Evolutionary conservation across 2,797 vertebrate genomes (phyloP).

Genomic region (Falco columbarius): DNA sequence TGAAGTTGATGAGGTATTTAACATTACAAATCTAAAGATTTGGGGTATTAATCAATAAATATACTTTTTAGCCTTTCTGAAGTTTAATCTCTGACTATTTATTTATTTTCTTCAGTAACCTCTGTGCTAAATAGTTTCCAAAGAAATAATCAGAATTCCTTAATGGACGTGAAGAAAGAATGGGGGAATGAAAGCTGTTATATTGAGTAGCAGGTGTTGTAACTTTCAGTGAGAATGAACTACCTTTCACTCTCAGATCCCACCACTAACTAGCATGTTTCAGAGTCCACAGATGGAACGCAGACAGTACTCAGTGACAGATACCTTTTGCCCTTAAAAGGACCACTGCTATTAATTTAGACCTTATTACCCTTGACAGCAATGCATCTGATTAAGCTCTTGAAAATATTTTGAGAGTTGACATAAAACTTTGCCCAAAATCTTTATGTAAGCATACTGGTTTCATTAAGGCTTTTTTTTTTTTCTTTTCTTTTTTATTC

Average conservation of each 20-base stretch:
- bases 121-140: not conserved
- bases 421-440: not conserved
- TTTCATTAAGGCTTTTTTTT: not conserved
- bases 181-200: accelerated
- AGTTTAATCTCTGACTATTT: not conserved
- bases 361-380: not conserved
- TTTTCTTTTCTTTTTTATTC: not conserved
- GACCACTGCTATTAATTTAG: not conserved
- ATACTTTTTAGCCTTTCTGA: not conserved
- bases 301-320: not conserved
- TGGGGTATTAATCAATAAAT: not conserved
- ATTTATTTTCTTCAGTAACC: not conserved
- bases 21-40: not conserved
- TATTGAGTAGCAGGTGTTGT: not conserved
- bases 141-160: not conserved
- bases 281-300: not conserved
- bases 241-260: not conserved
- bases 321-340: not conserved
- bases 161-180: not conserved
- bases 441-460: not conserved
- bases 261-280: not conserved
- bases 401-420: not conserved
- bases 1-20: not conserved
- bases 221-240: not conserved
- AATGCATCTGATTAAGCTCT: not conserved